A percentile compares a stretch with the other conserved stretches of the same genome.
Evolutionary conservation across 2,797 vertebrate species (phyloP).

Genomic region (Sebastiscus tertius): DNA sequence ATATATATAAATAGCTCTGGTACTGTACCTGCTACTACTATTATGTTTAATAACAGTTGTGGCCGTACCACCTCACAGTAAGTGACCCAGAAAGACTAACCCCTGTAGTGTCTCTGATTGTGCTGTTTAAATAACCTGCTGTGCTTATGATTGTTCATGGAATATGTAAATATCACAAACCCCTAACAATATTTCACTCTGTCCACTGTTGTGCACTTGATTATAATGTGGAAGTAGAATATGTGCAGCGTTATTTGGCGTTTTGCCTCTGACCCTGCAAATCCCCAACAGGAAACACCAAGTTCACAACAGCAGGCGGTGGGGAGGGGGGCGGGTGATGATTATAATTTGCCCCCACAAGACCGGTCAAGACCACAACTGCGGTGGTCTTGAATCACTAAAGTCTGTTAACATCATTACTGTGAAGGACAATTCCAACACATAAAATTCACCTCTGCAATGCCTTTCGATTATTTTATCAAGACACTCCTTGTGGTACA

Average conservation of each 20-base stretch:
- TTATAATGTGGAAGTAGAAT: constrained; percentile 2
- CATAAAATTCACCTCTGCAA: too few species aligned
- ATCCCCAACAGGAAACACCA: neutral
- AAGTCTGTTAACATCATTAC: too few species aligned
- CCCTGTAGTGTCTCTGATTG: constrained; percentile 9
- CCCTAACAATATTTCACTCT: neutral
- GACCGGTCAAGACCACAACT: too few species aligned
- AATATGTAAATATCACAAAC: constrained; percentile 23
- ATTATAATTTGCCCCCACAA: neutral
- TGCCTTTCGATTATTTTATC: too few species aligned
- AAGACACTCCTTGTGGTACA: neutral
- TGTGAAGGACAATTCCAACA: too few species aligned
- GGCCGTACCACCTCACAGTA: neutral
- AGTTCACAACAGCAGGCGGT: neutral
- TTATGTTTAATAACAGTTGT: constrained; percentile 29
- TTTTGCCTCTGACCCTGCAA: neutral
- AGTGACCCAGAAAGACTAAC: constrained; percentile 17
- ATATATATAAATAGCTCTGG: neutral
- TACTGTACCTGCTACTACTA: constrained; percentile 3
- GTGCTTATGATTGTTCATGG: constrained; percentile 6
- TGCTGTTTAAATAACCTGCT: constrained; percentile 2
- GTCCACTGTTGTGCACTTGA: neutral
- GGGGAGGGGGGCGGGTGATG: neutral
- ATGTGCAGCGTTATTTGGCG: neutral
- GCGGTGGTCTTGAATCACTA: too few species aligned